A percentile compares a stretch with the other conserved stretches of the same genome.
phyloP scores from a whole-genome alignment of 2,888 invertebrate genomes.

The Andrena haemorrhoa region DNA sequence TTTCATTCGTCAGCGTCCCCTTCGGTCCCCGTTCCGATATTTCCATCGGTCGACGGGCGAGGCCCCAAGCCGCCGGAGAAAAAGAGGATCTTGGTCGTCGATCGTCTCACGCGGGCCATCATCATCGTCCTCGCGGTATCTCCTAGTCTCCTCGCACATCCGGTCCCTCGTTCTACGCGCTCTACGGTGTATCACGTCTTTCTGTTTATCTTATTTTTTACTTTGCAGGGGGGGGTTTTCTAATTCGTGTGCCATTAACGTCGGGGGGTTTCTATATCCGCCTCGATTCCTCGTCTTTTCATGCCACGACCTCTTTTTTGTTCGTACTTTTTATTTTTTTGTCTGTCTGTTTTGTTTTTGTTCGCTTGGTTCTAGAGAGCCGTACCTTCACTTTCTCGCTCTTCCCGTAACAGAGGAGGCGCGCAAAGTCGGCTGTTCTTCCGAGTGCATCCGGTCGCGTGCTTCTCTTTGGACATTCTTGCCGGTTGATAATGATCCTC shows the following conservation, averaged over 20 bases:
- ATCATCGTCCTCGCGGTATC: background rate
- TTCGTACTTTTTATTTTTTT: background rate
- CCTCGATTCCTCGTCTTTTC: slow-evolving; percentile 13
- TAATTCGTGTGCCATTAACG: slow-evolving; percentile 39
- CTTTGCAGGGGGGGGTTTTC: background rate
- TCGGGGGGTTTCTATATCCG: slow-evolving; percentile 16
- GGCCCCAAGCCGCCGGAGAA: slow-evolving; percentile 16
- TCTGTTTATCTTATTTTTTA: background rate
- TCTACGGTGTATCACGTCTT: background rate
- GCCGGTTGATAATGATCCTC: slow-evolving; percentile 30
- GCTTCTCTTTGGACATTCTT: slow-evolving; percentile 16
- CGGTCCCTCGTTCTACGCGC: background rate
- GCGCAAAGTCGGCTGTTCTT: slow-evolving; percentile 1
- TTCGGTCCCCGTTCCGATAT: slow-evolving; percentile 23
- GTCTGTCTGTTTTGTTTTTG: background rate
- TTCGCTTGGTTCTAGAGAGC: slow-evolving; percentile 36
- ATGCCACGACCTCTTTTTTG: slow-evolving; percentile 15
- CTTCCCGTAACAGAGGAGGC: background rate
- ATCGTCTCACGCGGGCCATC: background rate
- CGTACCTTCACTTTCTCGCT: slow-evolving; percentile 45
- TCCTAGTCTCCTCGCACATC: background rate
- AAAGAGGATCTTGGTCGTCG: slow-evolving; percentile 32
- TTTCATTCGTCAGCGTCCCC: slow-evolving; percentile 22
- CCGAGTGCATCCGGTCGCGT: background rate
- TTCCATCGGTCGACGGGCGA: background rate